These are phyloP conservation scores for Macrobrachium rosenbergii DNA, from an alignment of 1,140 invertebrate species.

Conservation along the genomic window DNA sequence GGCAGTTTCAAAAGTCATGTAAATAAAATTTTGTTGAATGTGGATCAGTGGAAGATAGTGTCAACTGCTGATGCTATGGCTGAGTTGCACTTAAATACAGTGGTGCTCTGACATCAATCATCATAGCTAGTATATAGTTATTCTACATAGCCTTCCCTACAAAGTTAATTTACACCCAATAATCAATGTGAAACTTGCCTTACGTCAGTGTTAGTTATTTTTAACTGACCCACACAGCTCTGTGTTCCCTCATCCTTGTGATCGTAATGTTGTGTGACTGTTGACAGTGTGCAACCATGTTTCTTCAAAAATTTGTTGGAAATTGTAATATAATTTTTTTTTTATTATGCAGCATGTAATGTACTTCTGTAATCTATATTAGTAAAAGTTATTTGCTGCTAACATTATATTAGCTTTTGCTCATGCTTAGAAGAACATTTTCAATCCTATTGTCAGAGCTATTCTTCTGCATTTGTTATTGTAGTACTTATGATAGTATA, in stretches of 20 bases:
- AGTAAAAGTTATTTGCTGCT: conserved; percentile 48
- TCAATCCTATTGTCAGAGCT: conserved; percentile 43
- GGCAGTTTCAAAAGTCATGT: conserved; percentile 47
- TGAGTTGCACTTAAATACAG: conserved; percentile 43
- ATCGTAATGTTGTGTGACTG: conserved; percentile 57
- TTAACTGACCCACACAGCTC: conserved; percentile 35
- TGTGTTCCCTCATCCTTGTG: conserved; percentile 41
- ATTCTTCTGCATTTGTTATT: conserved; percentile 50
- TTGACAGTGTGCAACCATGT: conserved; percentile 49
- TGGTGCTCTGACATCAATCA: conserved; percentile 53
- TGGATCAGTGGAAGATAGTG: conserved; percentile 56
- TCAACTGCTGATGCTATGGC: conserved; percentile 48
- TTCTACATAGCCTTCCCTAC: neutral
- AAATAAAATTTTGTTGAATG: conserved; percentile 52
- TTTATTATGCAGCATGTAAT: conserved; percentile 27
- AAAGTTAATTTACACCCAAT: conserved; percentile 26
- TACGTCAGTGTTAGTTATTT: conserved; percentile 44
- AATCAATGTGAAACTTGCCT: conserved; percentile 40
- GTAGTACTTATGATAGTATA: conserved; percentile 26
- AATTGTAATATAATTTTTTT: conserved; percentile 46
- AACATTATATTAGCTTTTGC: conserved; percentile 52
- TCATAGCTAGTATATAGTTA: conserved; percentile 39
- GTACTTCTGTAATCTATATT: conserved; percentile 48
- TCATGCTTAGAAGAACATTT: conserved; percentile 53
- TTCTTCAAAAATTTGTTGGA: conserved; percentile 44